phyloP scores from a whole-genome alignment of 2,797 vertebrate species.

The Austrolebias charrua region DNA sequence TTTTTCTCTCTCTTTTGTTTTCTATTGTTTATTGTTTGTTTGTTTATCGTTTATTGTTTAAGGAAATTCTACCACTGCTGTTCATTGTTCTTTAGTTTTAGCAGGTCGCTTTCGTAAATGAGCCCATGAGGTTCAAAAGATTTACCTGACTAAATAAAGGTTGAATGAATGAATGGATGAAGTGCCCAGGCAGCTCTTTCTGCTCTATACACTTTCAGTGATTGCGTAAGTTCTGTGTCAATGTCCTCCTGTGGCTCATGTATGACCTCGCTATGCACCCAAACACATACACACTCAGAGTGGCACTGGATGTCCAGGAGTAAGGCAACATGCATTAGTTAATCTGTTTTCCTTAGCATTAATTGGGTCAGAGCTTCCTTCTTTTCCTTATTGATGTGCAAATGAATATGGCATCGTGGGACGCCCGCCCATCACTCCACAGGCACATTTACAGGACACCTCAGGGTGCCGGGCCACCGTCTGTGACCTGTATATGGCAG shows the following conservation, averaged over 20 bases:
- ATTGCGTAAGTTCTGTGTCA: slow-evolving; percentile 29
- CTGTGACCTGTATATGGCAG: slow-evolving; percentile 69
- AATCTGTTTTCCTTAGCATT: slow-evolving; percentile 65
- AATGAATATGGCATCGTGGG: slow-evolving; percentile 68
- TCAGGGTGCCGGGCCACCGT: slow-evolving; percentile 67
- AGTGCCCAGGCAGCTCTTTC: slow-evolving; percentile 6
- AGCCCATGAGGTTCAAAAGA: no score
- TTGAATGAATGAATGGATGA: no score
- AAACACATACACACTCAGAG: slow-evolving; percentile 5
- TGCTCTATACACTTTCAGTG: background rate
- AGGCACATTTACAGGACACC: slow-evolving; percentile 73
- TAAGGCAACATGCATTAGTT: slow-evolving; percentile 57
- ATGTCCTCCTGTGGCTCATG: slow-evolving; percentile 47
- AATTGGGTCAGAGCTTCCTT: slow-evolving; percentile 79
- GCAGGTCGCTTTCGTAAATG: no score
- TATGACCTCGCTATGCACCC: slow-evolving; percentile 36
- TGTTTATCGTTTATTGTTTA: no score
- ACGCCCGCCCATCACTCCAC: slow-evolving; percentile 69
- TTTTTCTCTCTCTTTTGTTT: no score
- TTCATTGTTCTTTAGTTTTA: no score
- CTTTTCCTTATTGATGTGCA: slow-evolving; percentile 76
- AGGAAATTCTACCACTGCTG: no score
- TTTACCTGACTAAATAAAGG: no score
- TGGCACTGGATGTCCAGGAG: slow-evolving; percentile 51
- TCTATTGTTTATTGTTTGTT: no score